phyloP scores from a whole-genome alignment of 2,113 vertebrate genomes.

The Genyomyrus donnyi region DNA sequence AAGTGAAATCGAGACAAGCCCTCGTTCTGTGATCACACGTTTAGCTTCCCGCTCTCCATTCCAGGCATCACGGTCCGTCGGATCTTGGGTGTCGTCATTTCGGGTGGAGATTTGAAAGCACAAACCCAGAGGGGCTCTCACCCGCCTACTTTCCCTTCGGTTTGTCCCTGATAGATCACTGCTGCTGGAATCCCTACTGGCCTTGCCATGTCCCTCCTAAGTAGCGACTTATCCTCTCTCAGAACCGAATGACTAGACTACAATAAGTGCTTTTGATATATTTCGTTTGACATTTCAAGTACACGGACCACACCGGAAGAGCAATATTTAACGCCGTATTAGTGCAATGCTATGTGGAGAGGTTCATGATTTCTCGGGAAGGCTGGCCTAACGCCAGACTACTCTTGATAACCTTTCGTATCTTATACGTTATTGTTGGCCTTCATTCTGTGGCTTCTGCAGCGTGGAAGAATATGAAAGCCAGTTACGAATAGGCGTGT shows the following conservation, averaged over 20 bases:
- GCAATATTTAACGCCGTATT: neutral
- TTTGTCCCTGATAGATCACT: neutral
- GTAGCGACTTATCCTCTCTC: neutral
- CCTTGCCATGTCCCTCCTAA: neutral
- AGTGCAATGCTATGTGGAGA: neutral
- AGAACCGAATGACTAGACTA: neutral
- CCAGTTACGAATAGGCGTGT: neutral
- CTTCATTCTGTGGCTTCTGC: neutral
- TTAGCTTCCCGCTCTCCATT: neutral
- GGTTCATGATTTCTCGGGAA: neutral
- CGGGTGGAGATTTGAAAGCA: slow-evolving; percentile 22
- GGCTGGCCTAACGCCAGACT: neutral
- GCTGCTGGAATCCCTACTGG: neutral
- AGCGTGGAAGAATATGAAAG: neutral
- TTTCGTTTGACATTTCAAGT: neutral
- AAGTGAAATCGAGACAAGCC: neutral
- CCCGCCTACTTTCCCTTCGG: neutral
- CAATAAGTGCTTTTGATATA: neutral
- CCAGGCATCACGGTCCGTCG: neutral
- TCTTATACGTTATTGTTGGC: neutral
- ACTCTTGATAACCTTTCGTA: neutral
- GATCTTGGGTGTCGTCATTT: neutral
- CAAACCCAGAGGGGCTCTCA: slow-evolving; percentile 26
- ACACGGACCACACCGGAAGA: neutral
- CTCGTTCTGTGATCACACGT: neutral